A percentile compares a stretch with the other conserved stretches of the same genome.
Conservation (phyloP, 2,888 invertebrate species). For the Diplolepis rosae region DNA sequence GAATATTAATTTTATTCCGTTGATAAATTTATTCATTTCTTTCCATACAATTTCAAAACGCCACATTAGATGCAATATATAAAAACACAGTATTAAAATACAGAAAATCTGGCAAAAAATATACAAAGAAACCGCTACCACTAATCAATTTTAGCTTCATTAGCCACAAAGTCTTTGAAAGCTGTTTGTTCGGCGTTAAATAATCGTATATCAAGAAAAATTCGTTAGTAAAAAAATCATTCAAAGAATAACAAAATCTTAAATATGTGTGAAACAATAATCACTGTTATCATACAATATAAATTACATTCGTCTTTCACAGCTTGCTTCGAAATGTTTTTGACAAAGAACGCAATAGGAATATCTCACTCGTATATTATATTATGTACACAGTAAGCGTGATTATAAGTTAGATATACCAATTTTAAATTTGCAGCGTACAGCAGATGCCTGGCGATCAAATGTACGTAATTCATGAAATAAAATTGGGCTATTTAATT, state of each 20-base stretch:
- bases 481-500: background rate
- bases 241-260: constrained; percentile 9
- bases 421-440: constrained; percentile 1
- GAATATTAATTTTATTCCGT: background rate
- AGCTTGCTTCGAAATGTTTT: constrained; percentile 5
- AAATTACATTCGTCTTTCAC: constrained; percentile 28
- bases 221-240: background rate
- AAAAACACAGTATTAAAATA: constrained; percentile 30
- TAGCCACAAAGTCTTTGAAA: background rate
- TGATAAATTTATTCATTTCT: constrained; percentile 23
- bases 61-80: constrained; percentile 16
- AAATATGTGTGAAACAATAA: constrained; percentile 22
- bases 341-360: constrained; percentile 1
- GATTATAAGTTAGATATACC: constrained; percentile 8
- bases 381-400: constrained; percentile 27
- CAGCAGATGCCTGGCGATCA: background rate
- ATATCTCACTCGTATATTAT: background rate
- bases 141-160: constrained; percentile 6
- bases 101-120: constrained; percentile 18
- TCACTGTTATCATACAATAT: constrained; percentile 14
- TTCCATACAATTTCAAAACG: constrained; percentile 18
- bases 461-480: background rate
- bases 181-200: background rate
- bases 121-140: constrained; percentile 23
- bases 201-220: background rate